These are phyloP conservation scores for Ailurus styani DNA, from an alignment of 2,113 vertebrate species.

Conservation along the genomic window DNA sequence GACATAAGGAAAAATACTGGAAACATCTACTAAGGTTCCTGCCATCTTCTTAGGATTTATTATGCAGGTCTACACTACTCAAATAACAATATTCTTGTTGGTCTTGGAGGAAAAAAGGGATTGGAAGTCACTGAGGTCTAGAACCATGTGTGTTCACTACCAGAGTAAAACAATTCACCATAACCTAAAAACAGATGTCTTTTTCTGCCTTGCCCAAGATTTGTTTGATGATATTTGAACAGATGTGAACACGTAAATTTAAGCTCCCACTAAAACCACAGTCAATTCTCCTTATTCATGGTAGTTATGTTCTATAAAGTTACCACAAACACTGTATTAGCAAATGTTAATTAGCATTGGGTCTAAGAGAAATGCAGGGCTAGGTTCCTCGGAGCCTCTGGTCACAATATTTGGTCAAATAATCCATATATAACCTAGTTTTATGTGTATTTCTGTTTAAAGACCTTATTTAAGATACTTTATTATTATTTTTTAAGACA, in stretches of 20 bases:
- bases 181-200: background rate
- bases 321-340: background rate
- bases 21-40: background rate
- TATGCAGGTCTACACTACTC: background rate
- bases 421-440: background rate
- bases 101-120: background rate
- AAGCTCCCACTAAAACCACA: background rate
- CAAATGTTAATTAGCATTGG: background rate
- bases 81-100: background rate
- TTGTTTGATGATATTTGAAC: background rate
- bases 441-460: background rate
- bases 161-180: background rate
- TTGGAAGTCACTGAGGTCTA: background rate
- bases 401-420: background rate
- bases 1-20: background rate
- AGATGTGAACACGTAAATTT: background rate
- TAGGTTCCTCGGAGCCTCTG: background rate
- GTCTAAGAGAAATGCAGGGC: background rate
- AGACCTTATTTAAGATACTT: background rate
- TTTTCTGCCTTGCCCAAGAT: background rate
- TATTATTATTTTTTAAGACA: background rate
- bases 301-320: background rate
- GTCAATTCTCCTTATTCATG: background rate
- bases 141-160: background rate
- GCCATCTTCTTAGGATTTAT: background rate